These are phyloP conservation scores for Latrodectus elegans DNA, from an alignment of 2,888 invertebrate species.

Conservation along the genomic window DNA sequence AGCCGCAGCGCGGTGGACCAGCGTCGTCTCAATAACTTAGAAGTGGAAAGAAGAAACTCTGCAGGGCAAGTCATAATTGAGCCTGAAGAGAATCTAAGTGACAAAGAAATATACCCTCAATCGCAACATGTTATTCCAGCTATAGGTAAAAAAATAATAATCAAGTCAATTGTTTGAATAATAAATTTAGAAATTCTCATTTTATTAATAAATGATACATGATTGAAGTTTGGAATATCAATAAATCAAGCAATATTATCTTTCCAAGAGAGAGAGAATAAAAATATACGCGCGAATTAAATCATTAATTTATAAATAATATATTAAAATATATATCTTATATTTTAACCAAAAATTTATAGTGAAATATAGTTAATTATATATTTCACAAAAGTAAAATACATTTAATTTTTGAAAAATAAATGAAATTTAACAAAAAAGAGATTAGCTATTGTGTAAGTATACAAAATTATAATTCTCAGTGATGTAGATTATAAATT, in stretches of 20 bases:
- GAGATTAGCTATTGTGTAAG: too few species aligned
- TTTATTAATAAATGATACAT: background rate
- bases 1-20: conserved; percentile 20
- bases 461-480: too few species aligned
- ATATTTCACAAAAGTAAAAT: too few species aligned
- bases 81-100: conserved; percentile 86
- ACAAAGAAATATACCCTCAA: conserved; percentile 86
- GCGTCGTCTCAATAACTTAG: conserved; percentile 44
- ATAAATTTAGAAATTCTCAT: background rate
- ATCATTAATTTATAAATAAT: background rate
- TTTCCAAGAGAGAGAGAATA: background rate
- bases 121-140: conserved; percentile 76
- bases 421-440: too few species aligned
- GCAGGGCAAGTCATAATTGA: conserved; percentile 82
- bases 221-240: background rate
- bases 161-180: background rate
- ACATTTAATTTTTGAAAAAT: too few species aligned
- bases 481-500: too few species aligned
- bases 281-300: too few species aligned
- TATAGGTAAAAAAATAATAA: conserved; percentile 78
- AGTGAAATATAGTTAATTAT: too few species aligned
- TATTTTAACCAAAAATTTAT: too few species aligned
- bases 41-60: conserved; percentile 68
- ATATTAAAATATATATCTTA: background rate
- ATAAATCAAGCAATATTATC: background rate